Conservation (phyloP, 2,797 vertebrate genomes). For the Xerus rutilus region DNA sequence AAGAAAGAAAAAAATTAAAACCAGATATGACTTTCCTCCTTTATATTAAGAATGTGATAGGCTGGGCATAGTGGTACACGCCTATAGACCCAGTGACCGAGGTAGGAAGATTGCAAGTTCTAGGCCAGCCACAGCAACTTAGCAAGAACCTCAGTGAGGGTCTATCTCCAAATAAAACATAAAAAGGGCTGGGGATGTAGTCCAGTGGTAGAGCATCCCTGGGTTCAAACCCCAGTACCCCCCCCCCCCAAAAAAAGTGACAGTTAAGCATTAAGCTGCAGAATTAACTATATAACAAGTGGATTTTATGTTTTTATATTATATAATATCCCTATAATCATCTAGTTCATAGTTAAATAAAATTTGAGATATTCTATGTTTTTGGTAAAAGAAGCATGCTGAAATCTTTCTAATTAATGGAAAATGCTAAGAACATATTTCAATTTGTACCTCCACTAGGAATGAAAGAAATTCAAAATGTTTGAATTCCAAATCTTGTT, state of each 20-base stretch:
- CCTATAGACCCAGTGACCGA: too few species aligned
- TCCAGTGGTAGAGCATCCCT: too few species aligned
- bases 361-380: not conserved
- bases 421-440: not conserved
- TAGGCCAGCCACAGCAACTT: too few species aligned
- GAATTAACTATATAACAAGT: not conserved
- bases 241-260: not conserved
- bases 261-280: not conserved
- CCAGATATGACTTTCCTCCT: not conserved
- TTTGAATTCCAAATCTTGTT: not conserved
- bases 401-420: not conserved
- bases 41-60: not conserved
- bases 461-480: not conserved
- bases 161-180: too few species aligned
- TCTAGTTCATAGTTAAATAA: not conserved
- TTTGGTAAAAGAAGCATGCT: slow-evolving; percentile 12
- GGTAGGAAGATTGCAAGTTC: too few species aligned
- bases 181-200: too few species aligned
- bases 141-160: too few species aligned
- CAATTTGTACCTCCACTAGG: not conserved
- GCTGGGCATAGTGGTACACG: too few species aligned
- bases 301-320: not conserved
- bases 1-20: not conserved
- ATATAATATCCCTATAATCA: not conserved
- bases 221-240: too few species aligned